These are phyloP conservation scores for Drosophila niveifrons DNA, from an alignment of 2,888 invertebrate genomes.

Conservation along the genomic window DNA sequence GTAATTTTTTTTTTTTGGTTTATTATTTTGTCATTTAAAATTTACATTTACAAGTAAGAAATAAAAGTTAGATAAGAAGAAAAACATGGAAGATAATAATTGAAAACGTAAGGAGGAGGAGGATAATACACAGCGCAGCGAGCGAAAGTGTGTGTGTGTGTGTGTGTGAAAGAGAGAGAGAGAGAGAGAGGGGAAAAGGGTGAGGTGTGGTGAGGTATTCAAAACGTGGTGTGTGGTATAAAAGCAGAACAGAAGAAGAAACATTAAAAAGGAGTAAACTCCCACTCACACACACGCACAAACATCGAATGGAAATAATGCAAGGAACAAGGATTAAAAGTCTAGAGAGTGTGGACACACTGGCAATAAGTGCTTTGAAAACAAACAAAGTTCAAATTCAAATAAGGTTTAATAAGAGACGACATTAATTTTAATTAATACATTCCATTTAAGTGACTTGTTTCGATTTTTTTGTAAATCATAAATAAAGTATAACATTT, in stretches of 20 bases:
- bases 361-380: slow-evolving; percentile 46
- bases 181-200: slow-evolving; percentile 6
- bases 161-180: not conserved
- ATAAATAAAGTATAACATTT: slow-evolving; percentile 43
- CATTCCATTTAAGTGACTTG: slow-evolving; percentile 50
- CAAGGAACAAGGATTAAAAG: slow-evolving; percentile 33
- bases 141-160: slow-evolving; percentile 27
- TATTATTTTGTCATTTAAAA: slow-evolving; percentile 47
- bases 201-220: slow-evolving; percentile 16
- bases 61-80: slow-evolving; percentile 31
- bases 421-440: slow-evolving; percentile 50
- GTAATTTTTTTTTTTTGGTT: slow-evolving; percentile 50
- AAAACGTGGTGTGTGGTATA: slow-evolving; percentile 19
- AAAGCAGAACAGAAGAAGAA: slow-evolving; percentile 45
- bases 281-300: slow-evolving; percentile 22
- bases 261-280: slow-evolving; percentile 20
- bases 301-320: slow-evolving; percentile 59
- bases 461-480: slow-evolving; percentile 19
- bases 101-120: slow-evolving; percentile 35
- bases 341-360: slow-evolving; percentile 44
- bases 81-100: slow-evolving; percentile 28
- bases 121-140: slow-evolving; percentile 37
- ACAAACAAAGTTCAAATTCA: slow-evolving; percentile 22
- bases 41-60: slow-evolving; percentile 69
- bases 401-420: slow-evolving; percentile 37